Evolutionary conservation across 2,888 invertebrate species (phyloP).

Genomic region (Sycophila texana): DNA sequence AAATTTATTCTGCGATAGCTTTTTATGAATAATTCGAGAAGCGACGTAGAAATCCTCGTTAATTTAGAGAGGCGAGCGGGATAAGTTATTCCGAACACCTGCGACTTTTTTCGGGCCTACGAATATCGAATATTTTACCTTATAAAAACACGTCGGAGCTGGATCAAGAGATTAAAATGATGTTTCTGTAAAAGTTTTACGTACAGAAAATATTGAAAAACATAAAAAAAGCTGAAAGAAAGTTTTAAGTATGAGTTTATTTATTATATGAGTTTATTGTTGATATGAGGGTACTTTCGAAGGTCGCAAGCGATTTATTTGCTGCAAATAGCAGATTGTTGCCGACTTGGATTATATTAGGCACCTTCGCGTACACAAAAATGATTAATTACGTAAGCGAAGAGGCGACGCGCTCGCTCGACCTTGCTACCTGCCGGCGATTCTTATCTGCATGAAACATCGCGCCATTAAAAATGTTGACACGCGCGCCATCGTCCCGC

Average conservation of each 20-base stretch:
- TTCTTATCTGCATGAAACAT: constrained; percentile 66
- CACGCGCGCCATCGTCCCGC: constrained; percentile 17
- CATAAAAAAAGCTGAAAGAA: too few relatives aligned
- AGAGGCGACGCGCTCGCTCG: constrained; percentile 46
- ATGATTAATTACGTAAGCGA: constrained; percentile 63
- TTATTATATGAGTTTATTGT: too few relatives aligned
- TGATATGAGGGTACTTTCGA: too few relatives aligned
- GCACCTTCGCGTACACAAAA: constrained; percentile 54
- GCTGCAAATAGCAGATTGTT: too few relatives aligned
- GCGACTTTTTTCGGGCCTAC: constrained; percentile 3
- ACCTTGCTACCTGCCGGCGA: constrained; percentile 59
- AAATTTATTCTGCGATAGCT: constrained; percentile 16
- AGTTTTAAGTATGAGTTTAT: too few relatives aligned
- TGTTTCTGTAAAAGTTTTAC: too few relatives aligned
- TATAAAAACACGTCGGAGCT: constrained; percentile 26
- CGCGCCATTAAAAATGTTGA: constrained; percentile 61
- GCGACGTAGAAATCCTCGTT: constrained; percentile 4
- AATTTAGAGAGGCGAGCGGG: constrained; percentile 5
- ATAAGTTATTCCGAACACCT: constrained; percentile 26
- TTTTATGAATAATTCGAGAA: constrained; percentile 21
- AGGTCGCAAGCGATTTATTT: too few relatives aligned
- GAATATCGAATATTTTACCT: constrained; percentile 7
- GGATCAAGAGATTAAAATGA: too few relatives aligned
- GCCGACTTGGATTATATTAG: too few relatives aligned
- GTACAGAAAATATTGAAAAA: too few relatives aligned